Base-by-base conservation (phyloP, 2,888 invertebrate species). In the Venustoraphidia nigricollis region DNA sequence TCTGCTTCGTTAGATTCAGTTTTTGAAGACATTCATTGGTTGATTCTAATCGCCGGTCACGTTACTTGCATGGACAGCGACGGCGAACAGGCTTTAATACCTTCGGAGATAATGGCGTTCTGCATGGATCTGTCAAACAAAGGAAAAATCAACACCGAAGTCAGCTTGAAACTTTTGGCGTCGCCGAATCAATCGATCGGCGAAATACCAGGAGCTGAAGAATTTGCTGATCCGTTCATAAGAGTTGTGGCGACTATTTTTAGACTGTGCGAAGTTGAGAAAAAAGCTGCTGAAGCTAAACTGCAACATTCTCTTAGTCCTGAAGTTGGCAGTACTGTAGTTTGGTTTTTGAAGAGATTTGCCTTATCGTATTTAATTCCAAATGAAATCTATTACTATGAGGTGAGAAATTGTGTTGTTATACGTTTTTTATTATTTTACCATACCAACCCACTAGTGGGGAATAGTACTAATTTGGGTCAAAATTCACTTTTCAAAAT, bases 11-110 rank as follows among this genome's bases (percentile, higher is more conserved):
- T 88, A 34, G 73, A 78, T 50, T 73, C 70, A 45, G 66, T 92
- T 36, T 89, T 87, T 60, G 93, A 94, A 68, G 92, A 93, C 66
- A 66, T 93, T 17, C 91, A 93, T 64, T 94, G 93, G 94, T 74
- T 88, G 34, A 67, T 92, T 34, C 75, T 94, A 58, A 79, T 93
- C 46, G 68, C 75, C 42, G 87, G 86, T 56, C 76, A 79, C 60
- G 70, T 80, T 3, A 62, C 83, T 43, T 77, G 80, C 45, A 77
- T 80, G 67, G 79, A 81, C 51, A 72, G 75, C 48, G 76, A 77
- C 40, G 81, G 81, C 1, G 83, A 83, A 62, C 72, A 73, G 0
- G 72, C 79, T 3, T 65, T 79, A 56, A 78, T 84, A 53, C 83
- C 83, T 1, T 60, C 71, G 0, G 76, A 79, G 61, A 70, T 84